Evolutionary conservation across 2,797 vertebrate species (phyloP), one percentile per base, ranked within the genome.

Genomic region (Odontamblyopus rebecca): DNA sequence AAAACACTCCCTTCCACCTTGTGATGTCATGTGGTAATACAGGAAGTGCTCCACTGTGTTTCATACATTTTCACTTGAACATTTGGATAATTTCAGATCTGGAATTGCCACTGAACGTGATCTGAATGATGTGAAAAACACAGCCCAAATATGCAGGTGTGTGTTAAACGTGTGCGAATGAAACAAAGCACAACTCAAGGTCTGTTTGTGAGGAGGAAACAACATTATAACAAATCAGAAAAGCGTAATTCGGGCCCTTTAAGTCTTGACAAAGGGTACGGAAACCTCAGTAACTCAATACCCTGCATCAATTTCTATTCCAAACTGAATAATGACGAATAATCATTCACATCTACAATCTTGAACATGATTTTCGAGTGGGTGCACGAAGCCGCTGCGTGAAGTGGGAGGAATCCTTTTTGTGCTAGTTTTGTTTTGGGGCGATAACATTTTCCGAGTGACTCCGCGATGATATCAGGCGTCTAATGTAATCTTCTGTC

Each of bases 401-500:
- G 61, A 44, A 63, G 61, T 63, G 35, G 35, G 61, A 63, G 44
- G 29, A 66, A 50, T 29, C 44, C 44, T 66, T 66, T 38, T 0
- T 66, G 64, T 66, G 23, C 30, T 15, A n/a, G 44, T 29, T 29
- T 66, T 66, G 26, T 50, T 66, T 18, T 4, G 44, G 26, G 26
- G 64, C 64, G 15, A 50, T 66, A 66, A 66, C 64, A 66, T 66
- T 66, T 66, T 44, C 64, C 15, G 44, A 66, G 63, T 67, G 48
- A 67, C 65, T 67, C 65, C 7, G 56, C 18, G 44, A 86, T 85
- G 75, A 87, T 80, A 70, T 82, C 81, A 84, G 77, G 78, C 67
- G 64, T 80, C 64, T 80, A 83, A 86, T 79, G 74, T 65, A 85
- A 85, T 88, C 82, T 85, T 73, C 79, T 83, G 83, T 85, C 84